Percentiles rank a stretch among this genome's conserved stretches.
Evolutionary conservation across 2,797 vertebrate genomes (phyloP).

Genomic region (Galagoides demidoff): DNA sequence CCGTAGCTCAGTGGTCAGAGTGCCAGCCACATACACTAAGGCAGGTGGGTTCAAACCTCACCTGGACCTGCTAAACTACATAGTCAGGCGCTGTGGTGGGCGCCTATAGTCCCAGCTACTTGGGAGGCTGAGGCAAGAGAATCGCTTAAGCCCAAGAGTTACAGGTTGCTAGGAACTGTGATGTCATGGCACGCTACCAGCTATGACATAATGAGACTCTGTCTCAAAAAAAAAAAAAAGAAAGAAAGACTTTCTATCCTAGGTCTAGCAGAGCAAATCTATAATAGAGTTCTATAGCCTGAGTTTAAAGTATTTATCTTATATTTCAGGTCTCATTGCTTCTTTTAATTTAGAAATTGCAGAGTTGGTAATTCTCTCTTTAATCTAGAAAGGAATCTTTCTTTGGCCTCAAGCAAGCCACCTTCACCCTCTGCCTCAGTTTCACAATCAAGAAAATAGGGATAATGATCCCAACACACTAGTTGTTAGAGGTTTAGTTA

Average conservation of each 20-base stretch:
- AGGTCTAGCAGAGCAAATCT: slow-evolving; percentile 27
- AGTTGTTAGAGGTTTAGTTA: slow-evolving; percentile 65
- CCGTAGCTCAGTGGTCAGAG: too few relatives aligned
- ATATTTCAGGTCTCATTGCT: slow-evolving; percentile 53
- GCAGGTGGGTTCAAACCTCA: too few relatives aligned
- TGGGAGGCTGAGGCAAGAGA: too few relatives aligned
- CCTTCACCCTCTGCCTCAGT: slow-evolving; percentile 68
- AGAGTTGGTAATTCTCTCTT: slow-evolving; percentile 58
- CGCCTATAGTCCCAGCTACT: too few relatives aligned
- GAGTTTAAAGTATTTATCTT: slow-evolving; percentile 50
- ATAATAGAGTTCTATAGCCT: slow-evolving; percentile 23
- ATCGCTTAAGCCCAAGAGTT: too few relatives aligned
- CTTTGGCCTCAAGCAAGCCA: slow-evolving; percentile 56
- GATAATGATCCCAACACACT: slow-evolving; percentile 67
- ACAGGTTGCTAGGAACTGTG: too few relatives aligned
- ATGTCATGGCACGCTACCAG: too few relatives aligned
- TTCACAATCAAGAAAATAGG: slow-evolving; percentile 74
- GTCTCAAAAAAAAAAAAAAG: too few relatives aligned
- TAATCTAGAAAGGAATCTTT: slow-evolving; percentile 67
- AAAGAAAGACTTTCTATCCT: neutral
- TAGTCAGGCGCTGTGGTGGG: too few relatives aligned
- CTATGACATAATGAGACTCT: too few relatives aligned
- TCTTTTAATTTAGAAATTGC: slow-evolving; percentile 65
- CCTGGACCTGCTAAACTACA: too few relatives aligned
- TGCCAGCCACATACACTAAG: too few relatives aligned